These are phyloP conservation scores for Brachionus rotundiformis DNA, from an alignment of 1,140 invertebrate species.

Conservation along the genomic window DNA sequence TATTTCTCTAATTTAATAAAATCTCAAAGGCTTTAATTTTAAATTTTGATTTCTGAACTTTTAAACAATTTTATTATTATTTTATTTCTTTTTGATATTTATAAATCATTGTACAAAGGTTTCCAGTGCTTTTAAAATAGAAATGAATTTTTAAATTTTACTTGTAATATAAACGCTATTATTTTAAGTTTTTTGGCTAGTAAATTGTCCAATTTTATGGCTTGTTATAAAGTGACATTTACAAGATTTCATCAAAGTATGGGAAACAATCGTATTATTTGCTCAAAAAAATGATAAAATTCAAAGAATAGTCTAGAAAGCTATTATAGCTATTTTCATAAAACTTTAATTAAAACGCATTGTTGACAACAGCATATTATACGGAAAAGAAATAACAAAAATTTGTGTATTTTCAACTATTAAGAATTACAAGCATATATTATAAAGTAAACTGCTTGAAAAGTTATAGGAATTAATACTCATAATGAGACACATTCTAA, in stretches of 20 bases:
- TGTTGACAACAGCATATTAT: background rate
- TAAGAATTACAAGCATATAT: too few relatives aligned
- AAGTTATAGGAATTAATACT: too few relatives aligned
- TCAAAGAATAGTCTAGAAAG: background rate
- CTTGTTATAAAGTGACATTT: background rate
- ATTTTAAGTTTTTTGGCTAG: background rate
- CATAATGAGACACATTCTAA: too few relatives aligned
- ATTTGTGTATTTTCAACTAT: too few relatives aligned
- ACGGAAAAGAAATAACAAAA: background rate
- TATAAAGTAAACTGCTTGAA: background rate
- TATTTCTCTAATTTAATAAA: background rate
- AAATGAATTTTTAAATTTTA: background rate
- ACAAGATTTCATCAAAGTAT: background rate
- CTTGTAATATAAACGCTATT: background rate
- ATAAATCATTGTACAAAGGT: background rate
- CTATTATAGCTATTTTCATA: too few relatives aligned
- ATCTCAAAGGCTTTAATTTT: background rate
- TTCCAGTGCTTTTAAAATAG: background rate
- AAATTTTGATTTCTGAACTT: background rate
- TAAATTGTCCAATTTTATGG: background rate
- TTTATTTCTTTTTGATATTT: background rate
- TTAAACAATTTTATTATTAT: too few relatives aligned
- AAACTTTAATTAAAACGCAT: too few relatives aligned
- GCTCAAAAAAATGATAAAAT: background rate
- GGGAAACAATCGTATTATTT: background rate